phyloP scores from a whole-genome alignment of 2,888 invertebrate species.

The Malthinus flaveolus region DNA sequence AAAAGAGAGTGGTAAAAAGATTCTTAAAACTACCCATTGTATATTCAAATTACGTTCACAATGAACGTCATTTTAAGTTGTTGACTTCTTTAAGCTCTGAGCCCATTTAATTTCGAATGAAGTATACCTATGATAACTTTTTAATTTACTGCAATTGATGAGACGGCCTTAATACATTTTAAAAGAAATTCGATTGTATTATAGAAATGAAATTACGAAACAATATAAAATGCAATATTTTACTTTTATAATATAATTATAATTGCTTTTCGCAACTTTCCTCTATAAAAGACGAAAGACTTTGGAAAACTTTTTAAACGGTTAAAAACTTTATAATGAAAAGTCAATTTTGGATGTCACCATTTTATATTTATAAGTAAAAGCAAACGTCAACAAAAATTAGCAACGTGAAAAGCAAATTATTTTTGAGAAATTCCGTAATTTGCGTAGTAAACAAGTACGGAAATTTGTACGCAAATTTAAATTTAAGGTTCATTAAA shows the following conservation, averaged over 20 bases:
- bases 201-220: too few species aligned
- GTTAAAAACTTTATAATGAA: constrained; percentile 5
- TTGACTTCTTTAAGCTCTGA: too few species aligned
- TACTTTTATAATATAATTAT: background rate
- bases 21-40: too few species aligned
- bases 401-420: constrained; percentile 16
- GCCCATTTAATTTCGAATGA: too few species aligned
- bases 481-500: constrained; percentile 7
- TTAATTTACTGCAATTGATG: too few species aligned
- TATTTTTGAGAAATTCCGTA: constrained; percentile 12
- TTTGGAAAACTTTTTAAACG: background rate
- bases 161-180: too few species aligned
- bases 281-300: background rate
- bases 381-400: constrained; percentile 18
- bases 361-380: constrained; percentile 9
- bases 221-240: too few species aligned
- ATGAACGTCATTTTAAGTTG: too few species aligned
- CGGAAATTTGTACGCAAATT: constrained; percentile 4
- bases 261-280: constrained; percentile 5
- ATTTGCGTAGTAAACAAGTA: constrained; percentile 8
- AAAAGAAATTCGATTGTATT: too few species aligned
- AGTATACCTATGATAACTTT: too few species aligned
- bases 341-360: constrained; percentile 6
- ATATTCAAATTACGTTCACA: too few species aligned
- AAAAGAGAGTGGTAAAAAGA: too few species aligned